Base-by-base conservation (phyloP, 35 echinoderm and acorn worm species). In the Heliocidaris tuberculata region DNA sequence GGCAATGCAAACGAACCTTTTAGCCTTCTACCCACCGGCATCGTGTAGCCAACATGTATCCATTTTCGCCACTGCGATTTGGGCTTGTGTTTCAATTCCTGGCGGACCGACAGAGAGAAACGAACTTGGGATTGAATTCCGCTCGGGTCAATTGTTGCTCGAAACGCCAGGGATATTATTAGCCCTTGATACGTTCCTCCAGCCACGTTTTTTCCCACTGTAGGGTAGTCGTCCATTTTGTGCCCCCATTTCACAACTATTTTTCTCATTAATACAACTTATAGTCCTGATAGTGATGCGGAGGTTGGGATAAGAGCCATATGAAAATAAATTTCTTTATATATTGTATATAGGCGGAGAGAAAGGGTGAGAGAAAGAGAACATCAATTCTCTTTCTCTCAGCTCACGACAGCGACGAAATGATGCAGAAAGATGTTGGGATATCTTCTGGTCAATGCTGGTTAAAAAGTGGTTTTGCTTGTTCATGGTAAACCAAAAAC, bases 41-140 rank as follows among this genome's bases (percentile, higher is more conserved):
- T 93, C 91, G 50, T 93, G 91, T 93, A 93, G 91, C 91, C 91
- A 59, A 93, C 91, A 93, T 59, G 91, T 93, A 93, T 93, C 91
- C 91, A 93, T 93, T 93, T 93, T 93, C 91, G 91, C 91, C 50
- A 59, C 48, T 59, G 91, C 50, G 47, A 59, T 52, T 93, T 93
- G 91, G 91, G 91, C 24, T 93, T 93, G 91, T 93, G 91, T 93
- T 93, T 93, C 91, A 93, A 93, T 93, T 93, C 91, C 91, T 93
- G 47, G 27, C 91, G 91, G 91, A 93, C 91, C 50, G 91, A n/a
- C 91, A 59, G 50, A 59, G 50, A 93, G 91, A 93, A 93, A 93
- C 50, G 91, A 93, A 59, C 91, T 93, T 59, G 48, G 91, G 91
- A 93, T 93, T 59, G 91, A 59, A 93, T 93, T 93, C 91, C 91